phyloP scores from a whole-genome alignment of 2,797 vertebrate genomes.

The Columba guinea region DNA sequence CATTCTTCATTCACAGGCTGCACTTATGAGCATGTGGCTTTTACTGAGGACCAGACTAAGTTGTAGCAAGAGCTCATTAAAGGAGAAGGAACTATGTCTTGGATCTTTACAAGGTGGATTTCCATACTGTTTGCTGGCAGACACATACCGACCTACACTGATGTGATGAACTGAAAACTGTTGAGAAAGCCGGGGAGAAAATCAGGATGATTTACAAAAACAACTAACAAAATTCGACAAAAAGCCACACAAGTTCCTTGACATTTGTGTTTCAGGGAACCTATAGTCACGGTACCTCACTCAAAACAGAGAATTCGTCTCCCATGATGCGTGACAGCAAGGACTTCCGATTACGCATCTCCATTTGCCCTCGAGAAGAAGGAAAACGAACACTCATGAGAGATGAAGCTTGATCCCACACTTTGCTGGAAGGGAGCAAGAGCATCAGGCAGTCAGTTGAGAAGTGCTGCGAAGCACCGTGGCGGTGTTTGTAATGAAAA shows the following conservation, averaged over 20 bases:
- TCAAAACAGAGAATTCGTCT: background rate
- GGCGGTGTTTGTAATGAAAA: background rate
- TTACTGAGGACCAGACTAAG: slow-evolving; percentile 2
- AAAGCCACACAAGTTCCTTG: background rate
- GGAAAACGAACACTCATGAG: background rate
- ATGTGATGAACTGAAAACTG: background rate
- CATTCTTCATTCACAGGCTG: slow-evolving; percentile 27
- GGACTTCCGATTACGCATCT: background rate
- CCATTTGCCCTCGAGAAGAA: background rate
- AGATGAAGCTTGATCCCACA: background rate
- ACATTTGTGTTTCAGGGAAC: background rate
- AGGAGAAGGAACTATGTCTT: background rate
- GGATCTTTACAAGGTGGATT: background rate
- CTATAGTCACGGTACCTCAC: background rate
- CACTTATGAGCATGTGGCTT: background rate
- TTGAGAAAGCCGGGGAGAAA: background rate
- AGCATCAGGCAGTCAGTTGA: background rate
- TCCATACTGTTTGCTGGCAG: background rate
- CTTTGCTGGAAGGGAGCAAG: background rate
- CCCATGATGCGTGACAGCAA: background rate
- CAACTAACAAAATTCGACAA: background rate
- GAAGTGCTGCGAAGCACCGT: background rate
- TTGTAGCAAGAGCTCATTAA: background rate
- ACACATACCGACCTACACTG: background rate
- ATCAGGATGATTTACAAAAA: background rate